Conservation (phyloP, 2,888 invertebrate genomes). For the Andrena flavipes region DNA sequence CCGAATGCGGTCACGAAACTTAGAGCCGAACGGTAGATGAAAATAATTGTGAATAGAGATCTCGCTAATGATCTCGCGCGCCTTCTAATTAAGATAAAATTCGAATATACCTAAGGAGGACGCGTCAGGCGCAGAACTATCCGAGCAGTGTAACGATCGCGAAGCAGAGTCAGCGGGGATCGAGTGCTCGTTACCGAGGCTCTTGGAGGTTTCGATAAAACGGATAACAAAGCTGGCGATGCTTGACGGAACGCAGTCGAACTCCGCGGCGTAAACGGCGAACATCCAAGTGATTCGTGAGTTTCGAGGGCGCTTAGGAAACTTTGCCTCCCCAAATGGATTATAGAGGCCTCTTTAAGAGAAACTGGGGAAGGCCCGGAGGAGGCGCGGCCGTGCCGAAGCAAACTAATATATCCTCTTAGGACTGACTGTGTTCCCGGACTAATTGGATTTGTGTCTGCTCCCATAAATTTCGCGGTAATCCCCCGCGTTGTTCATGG, state of each 20-base stretch:
- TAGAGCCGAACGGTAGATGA: too few relatives aligned
- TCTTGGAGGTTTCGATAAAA: conserved; percentile 17
- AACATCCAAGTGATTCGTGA: conserved; percentile 58
- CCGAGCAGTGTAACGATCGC: conserved; percentile 2
- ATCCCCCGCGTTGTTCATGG: conserved; percentile 25
- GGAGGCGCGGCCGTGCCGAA: conserved; percentile 53
- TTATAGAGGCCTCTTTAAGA: conserved; percentile 58
- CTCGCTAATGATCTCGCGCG: background rate
- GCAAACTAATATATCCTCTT: conserved; percentile 69
- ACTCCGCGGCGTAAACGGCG: conserved; percentile 56
- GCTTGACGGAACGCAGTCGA: conserved; percentile 49
- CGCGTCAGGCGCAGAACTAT: background rate
- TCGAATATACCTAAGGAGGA: background rate
- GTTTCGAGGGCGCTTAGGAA: conserved; percentile 65
- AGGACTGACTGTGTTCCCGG: conserved; percentile 41
- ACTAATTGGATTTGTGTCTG: conserved; percentile 56
- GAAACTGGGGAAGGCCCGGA: conserved; percentile 20
- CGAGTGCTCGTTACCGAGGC: conserved; percentile 4
- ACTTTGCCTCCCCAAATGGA: conserved; percentile 56
- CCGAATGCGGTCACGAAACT: too few relatives aligned
- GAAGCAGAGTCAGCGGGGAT: background rate
- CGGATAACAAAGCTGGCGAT: conserved; percentile 43
- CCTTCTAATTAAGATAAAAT: conserved; percentile 2
- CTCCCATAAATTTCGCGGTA: conserved; percentile 53
- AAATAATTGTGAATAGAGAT: too few relatives aligned